Percentiles rank a stretch among this genome's conserved stretches.
phyloP scores from a whole-genome alignment of 2,797 vertebrate genomes.

The Pampus argenteus region DNA sequence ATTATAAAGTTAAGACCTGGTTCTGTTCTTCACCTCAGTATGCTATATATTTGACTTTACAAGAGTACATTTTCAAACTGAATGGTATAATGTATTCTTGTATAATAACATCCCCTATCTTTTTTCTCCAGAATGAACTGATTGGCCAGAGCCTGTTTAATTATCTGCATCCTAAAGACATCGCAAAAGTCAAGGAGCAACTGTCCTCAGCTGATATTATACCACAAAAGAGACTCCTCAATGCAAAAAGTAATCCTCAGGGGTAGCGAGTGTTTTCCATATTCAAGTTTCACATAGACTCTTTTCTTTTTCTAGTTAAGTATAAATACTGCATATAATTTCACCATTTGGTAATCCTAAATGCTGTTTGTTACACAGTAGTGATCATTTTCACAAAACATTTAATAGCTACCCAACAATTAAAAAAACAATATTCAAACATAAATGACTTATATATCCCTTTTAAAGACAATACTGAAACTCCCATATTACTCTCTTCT shows the following conservation, averaged over 20 bases:
- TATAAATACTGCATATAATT: too few relatives aligned
- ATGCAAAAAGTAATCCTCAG: slow-evolving; percentile 6
- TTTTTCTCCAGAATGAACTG: slow-evolving; percentile 87
- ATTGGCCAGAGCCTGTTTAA: slow-evolving; percentile 94
- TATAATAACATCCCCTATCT: background rate
- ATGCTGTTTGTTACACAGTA: too few relatives aligned
- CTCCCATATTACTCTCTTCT: too few relatives aligned
- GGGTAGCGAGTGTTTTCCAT: background rate
- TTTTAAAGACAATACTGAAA: too few relatives aligned
- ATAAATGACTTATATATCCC: too few relatives aligned
- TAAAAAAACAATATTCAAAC: too few relatives aligned
- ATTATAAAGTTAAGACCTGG: too few relatives aligned
- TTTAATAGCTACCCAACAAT: too few relatives aligned
- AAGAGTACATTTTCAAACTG: background rate
- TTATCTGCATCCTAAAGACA: slow-evolving; percentile 93
- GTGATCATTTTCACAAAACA: too few relatives aligned
- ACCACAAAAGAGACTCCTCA: background rate
- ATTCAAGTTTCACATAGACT: too few relatives aligned
- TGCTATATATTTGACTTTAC: background rate
- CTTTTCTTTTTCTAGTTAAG: too few relatives aligned
- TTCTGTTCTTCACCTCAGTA: background rate
- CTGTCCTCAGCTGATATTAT: slow-evolving; percentile 81
- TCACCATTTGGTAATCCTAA: too few relatives aligned
- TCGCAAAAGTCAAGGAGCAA: slow-evolving; percentile 94
- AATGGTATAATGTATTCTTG: background rate